Evolutionary conservation across 2,888 invertebrate genomes (phyloP), one percentile per base, ranked within the genome.

Genomic region (Ecliptopera silaceata): DNA sequence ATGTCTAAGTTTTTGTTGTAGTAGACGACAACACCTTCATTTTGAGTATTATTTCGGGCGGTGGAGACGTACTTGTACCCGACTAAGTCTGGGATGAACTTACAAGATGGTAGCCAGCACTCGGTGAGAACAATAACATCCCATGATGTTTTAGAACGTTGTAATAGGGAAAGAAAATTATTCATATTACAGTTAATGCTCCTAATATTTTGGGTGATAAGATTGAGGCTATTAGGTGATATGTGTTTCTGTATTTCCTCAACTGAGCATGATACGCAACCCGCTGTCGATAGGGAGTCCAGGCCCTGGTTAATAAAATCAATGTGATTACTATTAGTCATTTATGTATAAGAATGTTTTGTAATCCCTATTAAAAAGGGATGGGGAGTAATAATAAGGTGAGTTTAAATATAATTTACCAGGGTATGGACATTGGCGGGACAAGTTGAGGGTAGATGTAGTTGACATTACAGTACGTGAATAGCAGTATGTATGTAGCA

Each of bases 11-110:
- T 12, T 4, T 42, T 49, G 10, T 56, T 64, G 12, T 48, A 63
- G 13, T 64, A 69, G 0, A 66, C 47, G 0, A 69, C 63, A 0
- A 69, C 67, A 0, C 68, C 68, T 45, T 71, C 66, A n/a, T 68
- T 69, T 43, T 69, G 69, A 0, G 62, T 56, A 1, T 13, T 44
- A 36, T 67, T 56, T 4, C n/a, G 15, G 0, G 60, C 55, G 0
- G 65, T 61, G n/a, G 17, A 26, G 1, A 31, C 38, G 12, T 39
- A 29, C 8, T 48, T 63, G 13, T 63, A 72, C 2, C 51, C 55
- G 0, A 58, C 29, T 0, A 72, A 26, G 1, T 6, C 13, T 0
- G 66, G 66, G 17, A 72, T 63, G 12, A 15, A 3, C 5, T 56
- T 46, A 8, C 56, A 3, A 5, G 54, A 47, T 0, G 38, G 38